Percentiles rank a stretch among this genome's conserved stretches.
Conservation (phyloP, 2,888 invertebrate genomes). For the Seira ritae region DNA sequence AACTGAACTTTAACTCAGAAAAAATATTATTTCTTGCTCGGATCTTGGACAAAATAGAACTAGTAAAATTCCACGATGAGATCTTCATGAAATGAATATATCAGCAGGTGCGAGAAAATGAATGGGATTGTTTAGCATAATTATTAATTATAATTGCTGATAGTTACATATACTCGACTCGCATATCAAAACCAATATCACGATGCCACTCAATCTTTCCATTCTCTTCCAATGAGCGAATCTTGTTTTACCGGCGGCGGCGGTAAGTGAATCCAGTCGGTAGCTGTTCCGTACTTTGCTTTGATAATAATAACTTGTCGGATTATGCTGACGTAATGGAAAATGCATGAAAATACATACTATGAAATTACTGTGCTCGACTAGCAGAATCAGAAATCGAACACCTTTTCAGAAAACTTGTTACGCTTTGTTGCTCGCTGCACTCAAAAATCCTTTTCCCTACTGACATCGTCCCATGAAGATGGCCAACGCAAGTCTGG, state of each 20-base stretch:
- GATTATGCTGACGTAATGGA: constrained; percentile 1
- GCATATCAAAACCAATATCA: too few relatives aligned
- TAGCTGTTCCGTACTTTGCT: neutral
- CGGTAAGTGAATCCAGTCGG: too few relatives aligned
- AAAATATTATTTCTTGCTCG: neutral
- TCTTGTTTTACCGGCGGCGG: too few relatives aligned
- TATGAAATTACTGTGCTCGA: neutral
- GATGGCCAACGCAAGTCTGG: constrained; percentile 4
- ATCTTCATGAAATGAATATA: constrained; percentile 5
- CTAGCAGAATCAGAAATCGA: neutral
- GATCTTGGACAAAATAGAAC: neutral
- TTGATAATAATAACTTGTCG: neutral
- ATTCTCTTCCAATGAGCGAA: too few relatives aligned
- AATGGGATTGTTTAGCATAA: neutral
- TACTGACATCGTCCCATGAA: constrained; percentile 6
- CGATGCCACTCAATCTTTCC: too few relatives aligned
- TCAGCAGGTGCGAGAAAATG: constrained; percentile 1
- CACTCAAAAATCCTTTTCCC: neutral
- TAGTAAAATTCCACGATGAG: neutral
- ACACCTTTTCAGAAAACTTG: constrained; percentile 18
- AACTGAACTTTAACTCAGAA: neutral
- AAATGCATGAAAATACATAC: constrained; percentile 1
- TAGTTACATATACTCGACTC: neutral
- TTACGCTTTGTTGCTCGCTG: neutral
- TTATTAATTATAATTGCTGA: too few relatives aligned